Evolutionary conservation across 1,140 invertebrate genomes (phyloP).

Genomic region (Reticulitermes speratus): DNA sequence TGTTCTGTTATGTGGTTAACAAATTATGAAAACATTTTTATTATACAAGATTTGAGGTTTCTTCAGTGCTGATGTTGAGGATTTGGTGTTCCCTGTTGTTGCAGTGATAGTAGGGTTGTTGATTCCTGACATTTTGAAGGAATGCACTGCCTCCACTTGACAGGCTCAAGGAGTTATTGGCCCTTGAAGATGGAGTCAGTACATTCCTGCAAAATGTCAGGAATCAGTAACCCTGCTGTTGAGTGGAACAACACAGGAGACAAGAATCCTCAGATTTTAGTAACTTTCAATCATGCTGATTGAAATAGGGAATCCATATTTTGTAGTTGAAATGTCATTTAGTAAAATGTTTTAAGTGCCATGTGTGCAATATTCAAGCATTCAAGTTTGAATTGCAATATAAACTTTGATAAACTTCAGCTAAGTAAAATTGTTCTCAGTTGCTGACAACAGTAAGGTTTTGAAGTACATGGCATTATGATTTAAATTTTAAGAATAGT

Average conservation of each 20-base stretch:
- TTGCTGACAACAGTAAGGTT: background rate
- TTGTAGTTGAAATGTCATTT: background rate
- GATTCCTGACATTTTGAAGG: too few relatives aligned
- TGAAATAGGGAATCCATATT: background rate
- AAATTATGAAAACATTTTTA: too few relatives aligned
- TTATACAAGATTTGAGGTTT: too few relatives aligned
- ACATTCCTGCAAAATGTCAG: too few relatives aligned
- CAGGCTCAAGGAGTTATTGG: too few relatives aligned
- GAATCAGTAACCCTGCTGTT: too few relatives aligned
- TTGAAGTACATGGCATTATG: background rate
- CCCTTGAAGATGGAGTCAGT: too few relatives aligned
- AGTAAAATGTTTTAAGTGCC: background rate
- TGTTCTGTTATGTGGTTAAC: background rate
- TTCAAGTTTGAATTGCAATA: background rate
- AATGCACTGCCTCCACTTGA: too few relatives aligned
- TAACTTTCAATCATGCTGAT: background rate
- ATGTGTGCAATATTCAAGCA: background rate
- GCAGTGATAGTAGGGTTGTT: too few relatives aligned
- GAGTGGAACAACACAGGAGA: too few relatives aligned
- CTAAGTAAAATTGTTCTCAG: background rate
- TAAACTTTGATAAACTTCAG: background rate
- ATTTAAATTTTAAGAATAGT: background rate
- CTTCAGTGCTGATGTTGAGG: too few relatives aligned
- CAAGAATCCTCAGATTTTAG: background rate
- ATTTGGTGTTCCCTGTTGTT: too few relatives aligned